Percentiles rank a stretch among this genome's conserved stretches.
These are phyloP conservation scores for Rhyzopertha dominica DNA, from an alignment of 1,140 invertebrate species.

Conservation along the genomic window DNA sequence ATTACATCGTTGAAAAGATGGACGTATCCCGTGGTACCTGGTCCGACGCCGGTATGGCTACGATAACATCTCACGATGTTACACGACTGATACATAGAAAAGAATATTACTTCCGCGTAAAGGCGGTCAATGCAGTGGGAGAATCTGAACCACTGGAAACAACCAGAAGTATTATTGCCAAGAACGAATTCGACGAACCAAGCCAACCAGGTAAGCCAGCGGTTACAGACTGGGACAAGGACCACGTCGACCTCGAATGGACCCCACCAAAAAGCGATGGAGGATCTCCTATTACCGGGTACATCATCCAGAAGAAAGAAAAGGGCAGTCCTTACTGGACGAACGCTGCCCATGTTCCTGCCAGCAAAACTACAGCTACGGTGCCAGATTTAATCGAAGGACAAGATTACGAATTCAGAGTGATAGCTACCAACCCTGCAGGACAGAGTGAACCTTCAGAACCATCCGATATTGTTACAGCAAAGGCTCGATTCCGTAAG, in stretches of 20 bases:
- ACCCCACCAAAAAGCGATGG: slow-evolving; percentile 79
- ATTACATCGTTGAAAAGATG: slow-evolving; percentile 97
- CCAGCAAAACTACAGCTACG: slow-evolving; percentile 67
- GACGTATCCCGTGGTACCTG: slow-evolving; percentile 91
- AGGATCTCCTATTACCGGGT: slow-evolving; percentile 87
- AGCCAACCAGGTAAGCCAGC: slow-evolving; percentile 84
- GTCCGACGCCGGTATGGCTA: slow-evolving; percentile 88
- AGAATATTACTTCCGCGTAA: slow-evolving; percentile 86
- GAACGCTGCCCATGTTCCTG: slow-evolving; percentile 81
- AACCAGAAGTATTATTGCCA: slow-evolving; percentile 82
- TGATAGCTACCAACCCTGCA: slow-evolving; percentile 92
- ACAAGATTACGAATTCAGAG: slow-evolving; percentile 94
- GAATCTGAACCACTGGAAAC: slow-evolving; percentile 88
- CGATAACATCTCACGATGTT: slow-evolving; percentile 76
- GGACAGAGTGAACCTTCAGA: slow-evolving; percentile 94
- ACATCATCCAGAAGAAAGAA: slow-evolving; percentile 94
- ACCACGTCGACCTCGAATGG: slow-evolving; percentile 90
- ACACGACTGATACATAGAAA: slow-evolving; percentile 86
- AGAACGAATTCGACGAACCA: slow-evolving; percentile 93
- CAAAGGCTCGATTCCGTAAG: slow-evolving; percentile 77
- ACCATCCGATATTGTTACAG: slow-evolving; percentile 81
- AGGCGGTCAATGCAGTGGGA: slow-evolving; percentile 92
- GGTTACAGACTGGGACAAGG: slow-evolving; percentile 87
- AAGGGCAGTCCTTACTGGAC: slow-evolving; percentile 86
- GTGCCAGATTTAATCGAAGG: slow-evolving; percentile 88